These are phyloP conservation scores for Chauna torquata DNA, from an alignment of 2,113 vertebrate genomes.

Conservation along the genomic window DNA sequence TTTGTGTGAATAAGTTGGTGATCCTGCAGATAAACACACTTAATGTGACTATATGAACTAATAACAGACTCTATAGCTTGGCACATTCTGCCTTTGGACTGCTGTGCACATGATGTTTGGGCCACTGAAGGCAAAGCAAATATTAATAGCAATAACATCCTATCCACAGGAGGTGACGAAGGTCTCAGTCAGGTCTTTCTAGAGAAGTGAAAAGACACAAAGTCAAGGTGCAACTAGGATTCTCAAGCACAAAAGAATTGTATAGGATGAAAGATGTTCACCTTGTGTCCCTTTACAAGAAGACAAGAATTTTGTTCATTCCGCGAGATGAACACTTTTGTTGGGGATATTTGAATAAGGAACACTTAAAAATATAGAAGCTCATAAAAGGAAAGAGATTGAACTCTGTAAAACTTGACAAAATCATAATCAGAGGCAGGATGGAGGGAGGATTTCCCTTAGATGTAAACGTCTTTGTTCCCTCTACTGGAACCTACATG, in stretches of 20 bases:
- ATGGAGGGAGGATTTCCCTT: not conserved
- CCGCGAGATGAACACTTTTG: not conserved
- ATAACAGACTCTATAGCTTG: not conserved
- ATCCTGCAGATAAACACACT: not conserved
- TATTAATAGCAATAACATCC: constrained; percentile 5
- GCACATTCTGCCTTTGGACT: not conserved
- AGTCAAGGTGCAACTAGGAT: not conserved
- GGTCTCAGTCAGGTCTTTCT: not conserved
- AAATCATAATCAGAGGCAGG: not conserved
- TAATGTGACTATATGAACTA: not conserved
- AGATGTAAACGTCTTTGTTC: not conserved
- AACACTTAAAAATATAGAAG: not conserved
- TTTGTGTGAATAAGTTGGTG: not conserved
- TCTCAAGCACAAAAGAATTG: not conserved
- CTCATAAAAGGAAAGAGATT: not conserved
- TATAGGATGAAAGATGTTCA: not conserved
- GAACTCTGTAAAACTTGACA: not conserved
- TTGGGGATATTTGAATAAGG: not conserved
- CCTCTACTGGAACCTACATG: not conserved
- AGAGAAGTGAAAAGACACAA: not conserved
- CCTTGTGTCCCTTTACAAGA: not conserved
- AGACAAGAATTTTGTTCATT: not conserved
- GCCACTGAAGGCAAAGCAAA: constrained; percentile 17
- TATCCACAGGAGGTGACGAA: not conserved
- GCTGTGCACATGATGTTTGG: not conserved